Evolutionary conservation across 92 coral and sea anemone genomes (phyloP).

Genomic region (Epizoanthus fatuus): DNA sequence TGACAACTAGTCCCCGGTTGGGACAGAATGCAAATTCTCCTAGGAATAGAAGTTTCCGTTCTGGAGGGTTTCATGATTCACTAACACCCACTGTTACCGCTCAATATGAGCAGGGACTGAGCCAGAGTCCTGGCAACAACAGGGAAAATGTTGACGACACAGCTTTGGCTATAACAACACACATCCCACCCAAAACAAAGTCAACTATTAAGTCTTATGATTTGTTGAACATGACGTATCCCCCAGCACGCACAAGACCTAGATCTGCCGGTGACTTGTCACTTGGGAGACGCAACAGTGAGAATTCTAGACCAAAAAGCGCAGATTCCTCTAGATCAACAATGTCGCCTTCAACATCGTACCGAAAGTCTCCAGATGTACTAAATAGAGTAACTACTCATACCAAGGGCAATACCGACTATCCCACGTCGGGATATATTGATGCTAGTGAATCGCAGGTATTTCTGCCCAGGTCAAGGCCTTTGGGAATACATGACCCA

Average conservation of each 20-base stretch:
- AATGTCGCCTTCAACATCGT: not conserved
- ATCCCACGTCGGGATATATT: conserved; percentile 1
- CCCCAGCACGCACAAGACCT: not conserved
- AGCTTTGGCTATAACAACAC: not conserved
- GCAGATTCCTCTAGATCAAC: not conserved
- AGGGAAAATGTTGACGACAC: not conserved
- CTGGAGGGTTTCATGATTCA: not conserved
- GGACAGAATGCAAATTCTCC: not conserved
- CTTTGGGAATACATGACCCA: conserved; percentile 40
- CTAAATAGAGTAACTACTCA: conserved; percentile 19
- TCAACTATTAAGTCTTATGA: not conserved
- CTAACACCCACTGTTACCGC: not conserved
- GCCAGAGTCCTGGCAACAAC: not conserved
- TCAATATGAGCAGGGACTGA: not conserved
- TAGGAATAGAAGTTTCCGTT: not conserved
- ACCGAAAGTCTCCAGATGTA: conserved; percentile 28
- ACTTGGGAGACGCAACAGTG: not conserved
- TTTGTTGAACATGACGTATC: conserved; percentile 9
- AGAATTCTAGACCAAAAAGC: conserved; percentile 16
- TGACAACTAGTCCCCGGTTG: not conserved
- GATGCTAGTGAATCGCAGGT: conserved; percentile 30
- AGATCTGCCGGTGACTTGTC: conserved; percentile 11
- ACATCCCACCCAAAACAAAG: not conserved
- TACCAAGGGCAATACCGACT: not conserved
- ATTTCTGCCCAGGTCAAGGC: conserved; percentile 38